These are phyloP conservation scores for Acanthococcus lagerstroemiae DNA, from an alignment of 2,888 invertebrate genomes.

Conservation along the genomic window DNA sequence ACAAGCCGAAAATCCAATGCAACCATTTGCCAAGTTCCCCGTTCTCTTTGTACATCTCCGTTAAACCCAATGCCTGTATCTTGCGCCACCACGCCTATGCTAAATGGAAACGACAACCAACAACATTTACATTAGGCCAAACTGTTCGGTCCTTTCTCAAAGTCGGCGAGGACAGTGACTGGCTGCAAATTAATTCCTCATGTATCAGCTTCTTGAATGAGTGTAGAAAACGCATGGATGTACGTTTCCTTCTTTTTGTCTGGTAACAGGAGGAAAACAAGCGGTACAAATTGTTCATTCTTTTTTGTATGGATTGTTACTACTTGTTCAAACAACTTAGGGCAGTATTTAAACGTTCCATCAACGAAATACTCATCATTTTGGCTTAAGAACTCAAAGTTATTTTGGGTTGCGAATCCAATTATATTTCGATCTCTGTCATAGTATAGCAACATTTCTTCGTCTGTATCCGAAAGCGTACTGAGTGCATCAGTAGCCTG, in stretches of 20 bases:
- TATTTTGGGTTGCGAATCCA: neutral
- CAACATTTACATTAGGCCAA: neutral
- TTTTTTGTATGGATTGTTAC: neutral
- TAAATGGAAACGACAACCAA: neutral
- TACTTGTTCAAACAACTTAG: neutral
- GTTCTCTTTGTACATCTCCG: neutral
- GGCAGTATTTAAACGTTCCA: neutral
- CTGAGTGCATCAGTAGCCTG: neutral
- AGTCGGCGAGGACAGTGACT: neutral
- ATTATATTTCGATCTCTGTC: neutral
- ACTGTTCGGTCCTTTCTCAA: neutral
- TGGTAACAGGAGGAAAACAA: neutral
- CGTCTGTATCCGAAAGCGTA: neutral
- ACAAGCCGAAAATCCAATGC: neutral
- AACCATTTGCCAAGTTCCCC: neutral
- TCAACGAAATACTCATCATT: neutral
- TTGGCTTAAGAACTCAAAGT: neutral
- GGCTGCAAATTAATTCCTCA: neutral
- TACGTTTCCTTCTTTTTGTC: neutral
- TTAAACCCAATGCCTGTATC: neutral
- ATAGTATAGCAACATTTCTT: neutral
- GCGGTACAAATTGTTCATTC: neutral
- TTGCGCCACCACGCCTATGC: neutral
- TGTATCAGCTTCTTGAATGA: neutral
- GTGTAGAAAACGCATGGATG: neutral